Base-by-base conservation (phyloP, 2,113 vertebrate species). In the Rhinopithecus roxellana region DNA sequence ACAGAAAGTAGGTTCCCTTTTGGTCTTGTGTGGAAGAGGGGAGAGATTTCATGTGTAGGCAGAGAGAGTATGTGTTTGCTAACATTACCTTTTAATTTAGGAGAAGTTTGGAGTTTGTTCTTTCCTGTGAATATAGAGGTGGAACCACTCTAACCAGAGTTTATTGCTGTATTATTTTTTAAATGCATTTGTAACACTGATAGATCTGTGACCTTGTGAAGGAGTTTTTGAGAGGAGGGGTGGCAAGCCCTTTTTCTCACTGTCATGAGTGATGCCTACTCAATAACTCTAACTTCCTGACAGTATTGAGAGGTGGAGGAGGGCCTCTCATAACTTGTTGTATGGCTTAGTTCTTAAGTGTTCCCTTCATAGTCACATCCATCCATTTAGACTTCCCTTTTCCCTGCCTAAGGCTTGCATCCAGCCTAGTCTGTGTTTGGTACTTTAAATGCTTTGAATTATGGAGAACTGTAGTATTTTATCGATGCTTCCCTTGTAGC, bases 61-160 rank as follows among this genome's bases (percentile, higher is more conserved):
- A 70, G 89, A 94, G n/a, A 67, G 74, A 72, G 75, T 57, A 40
- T 75, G 40, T 79, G 77, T 93, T 84, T 90, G 78, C 55, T 90
- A 85, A 94, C 57, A 84, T 78, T 50, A 9, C 25, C 82, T 67
- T 64, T 96, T 78, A 59, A 86, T 96, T 0, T 88, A 93, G 85
- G 1, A 78, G 91, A 95, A 75, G 97, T 84, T 95, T 90, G 96
- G 40, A 20, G 61, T 74, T 95, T 17, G 4, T 97, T 96, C 97
- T 97, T 96, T 32, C 2, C 81, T 92, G 82, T 70, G 13, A 61
- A 12, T 61, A 83, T 78, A 92, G 97, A 79, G 97, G 79, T 94
- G n/a, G 85, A 38, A 0, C 69, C 94, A 78, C 50, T 6, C 78
- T 96, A 75, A 10, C 0, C 5, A 18, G 6, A 7, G 81, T 97